Evolutionary conservation across 1,140 invertebrate genomes (phyloP).

Genomic region (Zophobas atratus): DNA sequence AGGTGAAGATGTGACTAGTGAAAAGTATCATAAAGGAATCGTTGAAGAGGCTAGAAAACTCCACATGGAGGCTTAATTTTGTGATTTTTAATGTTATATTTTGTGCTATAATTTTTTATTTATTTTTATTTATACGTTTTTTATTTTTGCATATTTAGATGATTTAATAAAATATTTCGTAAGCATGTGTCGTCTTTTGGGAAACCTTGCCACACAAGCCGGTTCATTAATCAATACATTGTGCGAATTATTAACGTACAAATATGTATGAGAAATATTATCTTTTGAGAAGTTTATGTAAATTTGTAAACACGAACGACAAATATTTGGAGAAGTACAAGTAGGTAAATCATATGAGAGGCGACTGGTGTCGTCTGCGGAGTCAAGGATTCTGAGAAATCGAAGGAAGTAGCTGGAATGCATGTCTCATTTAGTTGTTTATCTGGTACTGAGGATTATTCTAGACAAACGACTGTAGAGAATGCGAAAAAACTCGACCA

Average conservation of each 20-base stretch:
- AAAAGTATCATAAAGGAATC: constrained; percentile 74
- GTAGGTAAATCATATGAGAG: not conserved
- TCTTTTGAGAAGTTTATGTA: not conserved
- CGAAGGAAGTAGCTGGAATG: constrained; percentile 33
- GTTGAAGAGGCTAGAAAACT: constrained; percentile 69
- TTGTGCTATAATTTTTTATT: constrained; percentile 41
- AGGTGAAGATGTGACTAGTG: constrained; percentile 69
- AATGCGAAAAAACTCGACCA: constrained; percentile 22
- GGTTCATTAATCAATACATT: too few species aligned
- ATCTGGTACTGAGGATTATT: constrained; percentile 9
- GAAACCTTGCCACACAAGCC: not conserved
- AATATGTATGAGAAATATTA: too few species aligned
- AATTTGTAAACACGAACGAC: not conserved
- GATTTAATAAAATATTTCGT: constrained; percentile 33
- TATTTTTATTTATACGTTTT: constrained; percentile 44
- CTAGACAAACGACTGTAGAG: constrained; percentile 14
- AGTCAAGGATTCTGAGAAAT: constrained; percentile 39
- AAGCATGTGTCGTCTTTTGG: not conserved
- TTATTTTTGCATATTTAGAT: constrained; percentile 21
- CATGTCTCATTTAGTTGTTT: constrained; percentile 32
- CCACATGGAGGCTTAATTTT: constrained; percentile 55
- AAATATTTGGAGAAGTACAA: not conserved
- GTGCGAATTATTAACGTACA: too few species aligned
- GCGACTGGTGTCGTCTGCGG: not conserved
- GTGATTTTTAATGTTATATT: constrained; percentile 40